A percentile compares a stretch with the other conserved stretches of the same genome.
Conservation (phyloP, 2,797 vertebrate species). For the Cyprinodon diabolis region DNA sequence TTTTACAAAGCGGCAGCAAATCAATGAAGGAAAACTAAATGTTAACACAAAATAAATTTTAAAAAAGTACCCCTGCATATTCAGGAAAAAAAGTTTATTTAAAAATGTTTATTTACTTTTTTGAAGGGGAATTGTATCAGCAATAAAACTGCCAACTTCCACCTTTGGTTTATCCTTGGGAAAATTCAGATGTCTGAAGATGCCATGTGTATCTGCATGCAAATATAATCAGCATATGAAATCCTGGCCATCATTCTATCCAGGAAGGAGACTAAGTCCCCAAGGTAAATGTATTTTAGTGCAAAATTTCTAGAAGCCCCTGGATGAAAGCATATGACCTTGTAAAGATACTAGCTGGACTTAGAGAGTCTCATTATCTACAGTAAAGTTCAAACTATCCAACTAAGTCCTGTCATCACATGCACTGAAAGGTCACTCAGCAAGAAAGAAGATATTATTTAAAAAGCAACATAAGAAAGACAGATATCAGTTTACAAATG, state of each 20-base stretch:
- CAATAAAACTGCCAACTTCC: not conserved
- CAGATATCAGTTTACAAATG: not conserved
- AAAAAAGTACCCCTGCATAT: slow-evolving; percentile 22
- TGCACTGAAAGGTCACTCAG: not conserved
- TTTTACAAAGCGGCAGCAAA: slow-evolving; percentile 58
- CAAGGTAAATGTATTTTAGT: not conserved
- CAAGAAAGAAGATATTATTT: not conserved
- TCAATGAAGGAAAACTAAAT: slow-evolving; percentile 61
- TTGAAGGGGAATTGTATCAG: not conserved
- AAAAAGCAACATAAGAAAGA: not conserved
- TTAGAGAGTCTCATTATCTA: not conserved
- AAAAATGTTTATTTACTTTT: not conserved
- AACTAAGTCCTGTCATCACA: not conserved
- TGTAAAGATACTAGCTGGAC: not conserved
- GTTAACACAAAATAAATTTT: slow-evolving; percentile 48
- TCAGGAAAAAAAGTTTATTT: slow-evolving; percentile 34
- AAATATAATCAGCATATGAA: not conserved
- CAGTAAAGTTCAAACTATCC: not conserved
- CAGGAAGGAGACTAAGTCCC: not conserved
- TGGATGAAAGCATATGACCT: not conserved
- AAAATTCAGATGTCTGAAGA: not conserved
- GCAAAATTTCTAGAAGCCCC: not conserved
- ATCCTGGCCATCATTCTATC: not conserved
- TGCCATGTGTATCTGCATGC: not conserved
- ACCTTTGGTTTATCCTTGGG: not conserved